These are phyloP conservation scores for Tetragonula carbonaria DNA, from an alignment of 2,888 invertebrate species.

Conservation along the genomic window DNA sequence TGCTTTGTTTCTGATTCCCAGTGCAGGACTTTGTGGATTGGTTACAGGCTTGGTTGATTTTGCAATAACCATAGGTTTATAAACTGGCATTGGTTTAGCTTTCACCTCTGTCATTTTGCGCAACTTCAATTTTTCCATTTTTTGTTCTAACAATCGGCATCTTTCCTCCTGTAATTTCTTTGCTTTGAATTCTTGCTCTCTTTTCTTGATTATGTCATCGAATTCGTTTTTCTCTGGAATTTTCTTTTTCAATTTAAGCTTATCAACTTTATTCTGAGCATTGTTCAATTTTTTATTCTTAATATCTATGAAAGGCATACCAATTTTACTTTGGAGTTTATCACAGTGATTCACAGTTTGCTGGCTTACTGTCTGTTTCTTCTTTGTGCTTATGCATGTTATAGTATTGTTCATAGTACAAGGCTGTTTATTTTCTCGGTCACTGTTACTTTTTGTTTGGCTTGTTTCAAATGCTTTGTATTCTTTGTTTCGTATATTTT, in stretches of 20 bases:
- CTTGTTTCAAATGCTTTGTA: conserved; percentile 19
- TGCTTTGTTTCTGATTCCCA: conserved; percentile 52
- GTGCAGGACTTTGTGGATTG: conserved; percentile 87
- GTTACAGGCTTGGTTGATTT: conserved; percentile 86
- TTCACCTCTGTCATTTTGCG: conserved; percentile 87
- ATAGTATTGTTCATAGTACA: conserved; percentile 23
- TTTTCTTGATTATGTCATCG: conserved; percentile 85
- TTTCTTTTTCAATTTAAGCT: conserved; percentile 85
- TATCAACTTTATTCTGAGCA: background rate
- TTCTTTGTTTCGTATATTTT: conserved; percentile 66
- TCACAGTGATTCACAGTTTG: background rate
- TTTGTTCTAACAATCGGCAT: conserved; percentile 81
- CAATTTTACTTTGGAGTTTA: conserved; percentile 12
- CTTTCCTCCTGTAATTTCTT: conserved; percentile 83
- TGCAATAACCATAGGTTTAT: conserved; percentile 85
- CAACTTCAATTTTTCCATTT: conserved; percentile 85
- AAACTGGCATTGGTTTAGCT: conserved; percentile 87
- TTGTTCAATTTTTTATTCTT: background rate
- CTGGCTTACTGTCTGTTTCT: background rate
- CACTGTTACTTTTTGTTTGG: conserved; percentile 3
- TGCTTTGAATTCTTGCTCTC: conserved; percentile 86
- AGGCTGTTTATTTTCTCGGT: conserved; percentile 61
- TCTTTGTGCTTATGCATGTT: background rate
- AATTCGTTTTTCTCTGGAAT: conserved; percentile 87
- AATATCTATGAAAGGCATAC: too few species aligned